These are phyloP conservation scores for Agonopterix subpropinquella DNA, from an alignment of 2,888 invertebrate species.

Conservation along the genomic window DNA sequence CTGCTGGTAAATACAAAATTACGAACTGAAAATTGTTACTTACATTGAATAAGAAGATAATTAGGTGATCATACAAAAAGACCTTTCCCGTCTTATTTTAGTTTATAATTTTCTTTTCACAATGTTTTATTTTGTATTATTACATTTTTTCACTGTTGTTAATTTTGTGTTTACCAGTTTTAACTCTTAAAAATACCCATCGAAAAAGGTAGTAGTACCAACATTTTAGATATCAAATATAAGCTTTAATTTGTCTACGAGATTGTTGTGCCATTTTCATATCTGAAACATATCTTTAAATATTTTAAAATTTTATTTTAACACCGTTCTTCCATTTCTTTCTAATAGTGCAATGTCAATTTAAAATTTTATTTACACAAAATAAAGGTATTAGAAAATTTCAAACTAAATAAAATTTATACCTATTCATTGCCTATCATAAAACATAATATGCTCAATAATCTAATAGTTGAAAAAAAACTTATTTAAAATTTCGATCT, in stretches of 20 bases:
- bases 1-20: constrained; percentile 2
- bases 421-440: constrained; percentile 30
- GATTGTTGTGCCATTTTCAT: constrained; percentile 25
- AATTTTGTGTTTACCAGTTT: neutral
- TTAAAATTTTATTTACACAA: constrained; percentile 15
- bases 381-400: constrained; percentile 7
- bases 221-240: constrained; percentile 3
- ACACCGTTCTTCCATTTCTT: constrained; percentile 31
- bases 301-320: constrained; percentile 11
- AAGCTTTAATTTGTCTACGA: constrained; percentile 20
- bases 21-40: neutral
- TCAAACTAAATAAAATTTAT: neutral
- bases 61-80: too few species aligned
- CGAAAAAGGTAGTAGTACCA: constrained; percentile 3
- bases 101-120: neutral
- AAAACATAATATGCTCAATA: constrained; percentile 41
- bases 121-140: neutral
- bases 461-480: constrained; percentile 23
- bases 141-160: neutral
- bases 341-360: constrained; percentile 19
- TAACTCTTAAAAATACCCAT: neutral
- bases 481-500: constrained; percentile 48
- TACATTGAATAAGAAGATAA: too few species aligned
- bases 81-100: too few species aligned
- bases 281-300: constrained; percentile 38